Evolutionary conservation across 1,140 invertebrate species (phyloP).

Genomic region (Drosophila tropicalis): DNA sequence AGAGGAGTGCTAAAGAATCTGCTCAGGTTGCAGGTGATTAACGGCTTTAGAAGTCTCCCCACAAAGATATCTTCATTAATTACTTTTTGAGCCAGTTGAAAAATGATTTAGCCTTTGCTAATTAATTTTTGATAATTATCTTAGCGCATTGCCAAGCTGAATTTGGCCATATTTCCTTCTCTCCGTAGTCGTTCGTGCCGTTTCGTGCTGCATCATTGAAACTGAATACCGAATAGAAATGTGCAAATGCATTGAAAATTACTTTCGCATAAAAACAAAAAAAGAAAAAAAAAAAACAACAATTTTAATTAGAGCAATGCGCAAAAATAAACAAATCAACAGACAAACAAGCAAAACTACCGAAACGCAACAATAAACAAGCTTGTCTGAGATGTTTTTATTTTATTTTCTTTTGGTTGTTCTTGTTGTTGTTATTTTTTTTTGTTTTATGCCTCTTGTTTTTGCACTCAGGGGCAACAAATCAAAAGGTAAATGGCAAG

Average conservation of each 20-base stretch:
- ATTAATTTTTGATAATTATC: conserved; percentile 70
- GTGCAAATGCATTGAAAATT: conserved; percentile 46
- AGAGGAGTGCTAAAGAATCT: not conserved
- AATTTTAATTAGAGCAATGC: conserved; percentile 69
- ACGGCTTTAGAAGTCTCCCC: conserved; percentile 15
- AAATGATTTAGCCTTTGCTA: conserved; percentile 57
- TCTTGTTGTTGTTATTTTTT: no score
- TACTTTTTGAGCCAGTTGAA: conserved; percentile 56
- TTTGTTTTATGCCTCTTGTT: not conserved
- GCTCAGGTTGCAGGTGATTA: conserved; percentile 48
- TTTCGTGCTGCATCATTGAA: conserved; percentile 39
- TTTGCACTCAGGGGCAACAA: conserved; percentile 44
- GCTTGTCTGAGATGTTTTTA: conserved; percentile 3
- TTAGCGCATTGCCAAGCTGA: conserved; percentile 17
- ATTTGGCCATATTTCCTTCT: not conserved
- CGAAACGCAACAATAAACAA: conserved; percentile 20
- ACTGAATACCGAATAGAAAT: conserved; percentile 44
- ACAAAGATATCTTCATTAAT: conserved; percentile 48
- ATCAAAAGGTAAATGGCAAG: conserved; percentile 50
- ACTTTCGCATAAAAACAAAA: conserved; percentile 26
- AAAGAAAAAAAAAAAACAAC: not conserved
- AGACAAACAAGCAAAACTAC: conserved; percentile 18
- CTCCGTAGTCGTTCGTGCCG: not conserved
- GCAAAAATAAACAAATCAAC: conserved; percentile 68
- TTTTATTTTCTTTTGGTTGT: no score